phyloP scores from a whole-genome alignment of 2,888 invertebrate species.

The Chrysina gloriosa region DNA sequence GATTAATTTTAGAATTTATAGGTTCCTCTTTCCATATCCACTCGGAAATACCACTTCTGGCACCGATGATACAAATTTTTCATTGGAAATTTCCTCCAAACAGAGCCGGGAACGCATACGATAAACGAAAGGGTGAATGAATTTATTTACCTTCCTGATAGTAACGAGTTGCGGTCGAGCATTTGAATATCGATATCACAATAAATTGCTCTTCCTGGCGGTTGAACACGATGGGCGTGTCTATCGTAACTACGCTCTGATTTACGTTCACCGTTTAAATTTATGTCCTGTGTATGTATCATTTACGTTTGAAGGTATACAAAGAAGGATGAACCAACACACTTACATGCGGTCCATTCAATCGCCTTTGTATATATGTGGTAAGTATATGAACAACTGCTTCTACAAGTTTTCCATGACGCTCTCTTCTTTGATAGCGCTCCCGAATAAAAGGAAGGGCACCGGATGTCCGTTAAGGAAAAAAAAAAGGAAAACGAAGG shows the following conservation, averaged over 20 bases:
- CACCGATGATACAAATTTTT: slow-evolving; percentile 14
- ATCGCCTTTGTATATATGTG: no score
- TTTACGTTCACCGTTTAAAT: slow-evolving; percentile 26
- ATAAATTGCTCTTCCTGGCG: slow-evolving; percentile 32
- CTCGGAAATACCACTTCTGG: neutral
- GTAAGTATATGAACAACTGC: slow-evolving; percentile 11
- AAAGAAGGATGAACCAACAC: no score
- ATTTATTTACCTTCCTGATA: slow-evolving; percentile 29
- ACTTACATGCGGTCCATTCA: neutral
- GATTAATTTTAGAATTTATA: slow-evolving; percentile 26
- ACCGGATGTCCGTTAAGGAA: slow-evolving; percentile 6
- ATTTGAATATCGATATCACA: slow-evolving; percentile 36
- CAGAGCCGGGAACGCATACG: neutral
- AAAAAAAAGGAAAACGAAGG: slow-evolving; percentile 16
- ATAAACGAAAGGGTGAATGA: slow-evolving; percentile 28
- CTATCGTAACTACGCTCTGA: slow-evolving; percentile 16
- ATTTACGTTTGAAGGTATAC: slow-evolving; percentile 24
- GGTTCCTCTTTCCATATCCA: neutral
- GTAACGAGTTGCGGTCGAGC: slow-evolving; percentile 26
- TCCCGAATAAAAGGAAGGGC: slow-evolving; percentile 5
- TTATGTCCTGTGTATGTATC: slow-evolving; percentile 34
- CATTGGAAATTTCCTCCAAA: slow-evolving; percentile 26
- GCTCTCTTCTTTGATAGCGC: slow-evolving; percentile 11
- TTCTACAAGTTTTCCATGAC: slow-evolving; percentile 17
- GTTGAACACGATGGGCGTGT: slow-evolving; percentile 20